Percentiles rank a stretch among this genome's conserved stretches.
phyloP scores from a whole-genome alignment of 2,113 vertebrate species.

The Climacteris rufus region DNA sequence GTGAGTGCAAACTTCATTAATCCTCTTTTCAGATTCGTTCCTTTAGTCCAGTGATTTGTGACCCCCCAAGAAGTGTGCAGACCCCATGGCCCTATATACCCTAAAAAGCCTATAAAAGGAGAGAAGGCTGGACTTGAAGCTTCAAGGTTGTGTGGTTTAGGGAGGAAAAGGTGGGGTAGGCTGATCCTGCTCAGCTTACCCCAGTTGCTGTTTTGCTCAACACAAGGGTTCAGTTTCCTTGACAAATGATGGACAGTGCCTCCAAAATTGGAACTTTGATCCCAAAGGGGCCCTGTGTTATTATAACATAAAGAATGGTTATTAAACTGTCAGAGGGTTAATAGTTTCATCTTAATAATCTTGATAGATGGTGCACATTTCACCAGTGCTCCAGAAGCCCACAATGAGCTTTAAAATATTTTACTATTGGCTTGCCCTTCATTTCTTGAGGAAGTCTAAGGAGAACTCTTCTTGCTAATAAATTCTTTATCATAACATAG shows the following conservation, averaged over 20 bases:
- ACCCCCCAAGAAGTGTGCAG: neutral
- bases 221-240: constrained; percentile 59
- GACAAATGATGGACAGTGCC: constrained; percentile 72
- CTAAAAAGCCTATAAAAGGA: neutral
- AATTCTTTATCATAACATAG: constrained; percentile 62
- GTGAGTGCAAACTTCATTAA: neutral
- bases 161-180: neutral
- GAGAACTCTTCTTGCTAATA: constrained; percentile 58
- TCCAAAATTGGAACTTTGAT: constrained; percentile 77
- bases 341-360: constrained; percentile 84
- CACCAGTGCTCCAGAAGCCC: constrained; percentile 41
- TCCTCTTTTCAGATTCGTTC: neutral
- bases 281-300: constrained; percentile 75
- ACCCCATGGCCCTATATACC: neutral
- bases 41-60: neutral
- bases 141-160: neutral
- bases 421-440: constrained; percentile 65
- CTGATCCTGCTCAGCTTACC: constrained; percentile 31
- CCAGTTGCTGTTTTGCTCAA: constrained; percentile 72
- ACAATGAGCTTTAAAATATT: constrained; percentile 66
- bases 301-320: constrained; percentile 84
- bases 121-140: neutral
- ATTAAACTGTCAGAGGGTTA: constrained; percentile 81
- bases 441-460: constrained; percentile 52
- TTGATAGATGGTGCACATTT: constrained; percentile 73